Evolutionary conservation across 1,140 invertebrate species (phyloP).

Genomic region (Sinonovacula constricta): DNA sequence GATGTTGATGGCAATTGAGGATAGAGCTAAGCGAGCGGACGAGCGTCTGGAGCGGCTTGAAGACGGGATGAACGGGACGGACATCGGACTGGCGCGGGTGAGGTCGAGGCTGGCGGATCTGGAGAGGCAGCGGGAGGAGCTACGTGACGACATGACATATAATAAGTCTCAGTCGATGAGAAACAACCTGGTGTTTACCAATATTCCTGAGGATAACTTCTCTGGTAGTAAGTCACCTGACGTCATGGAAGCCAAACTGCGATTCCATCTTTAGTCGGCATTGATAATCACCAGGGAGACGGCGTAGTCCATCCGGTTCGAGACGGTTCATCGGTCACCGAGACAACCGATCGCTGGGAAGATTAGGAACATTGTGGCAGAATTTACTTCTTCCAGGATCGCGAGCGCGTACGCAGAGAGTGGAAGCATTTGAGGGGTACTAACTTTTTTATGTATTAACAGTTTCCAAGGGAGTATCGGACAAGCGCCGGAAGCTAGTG

Average conservation of each 20-base stretch:
- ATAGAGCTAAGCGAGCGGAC: neutral
- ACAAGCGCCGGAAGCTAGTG: no score
- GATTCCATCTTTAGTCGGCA: neutral
- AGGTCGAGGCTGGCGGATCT: neutral
- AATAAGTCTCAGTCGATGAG: neutral
- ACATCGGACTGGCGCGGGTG: neutral
- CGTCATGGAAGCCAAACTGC: neutral
- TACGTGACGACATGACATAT: neutral
- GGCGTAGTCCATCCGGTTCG: neutral
- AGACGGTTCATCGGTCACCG: conserved; percentile 8
- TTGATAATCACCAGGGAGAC: neutral
- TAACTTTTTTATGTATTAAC: neutral
- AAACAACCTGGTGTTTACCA: conserved; percentile 1
- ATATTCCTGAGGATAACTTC: conserved; percentile 7
- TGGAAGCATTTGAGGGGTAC: neutral
- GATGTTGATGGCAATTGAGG: neutral
- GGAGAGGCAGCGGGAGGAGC: neutral
- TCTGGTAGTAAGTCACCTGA: neutral
- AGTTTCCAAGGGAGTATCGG: neutral
- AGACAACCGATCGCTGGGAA: conserved; percentile 3
- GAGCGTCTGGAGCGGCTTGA: neutral
- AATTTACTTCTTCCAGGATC: conserved; percentile 18
- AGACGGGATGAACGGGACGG: neutral
- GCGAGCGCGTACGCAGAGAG: neutral
- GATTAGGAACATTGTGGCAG: conserved; percentile 5